These are phyloP conservation scores for Entelurus aequoreus DNA, from an alignment of 2,113 vertebrate genomes.

Conservation along the genomic window DNA sequence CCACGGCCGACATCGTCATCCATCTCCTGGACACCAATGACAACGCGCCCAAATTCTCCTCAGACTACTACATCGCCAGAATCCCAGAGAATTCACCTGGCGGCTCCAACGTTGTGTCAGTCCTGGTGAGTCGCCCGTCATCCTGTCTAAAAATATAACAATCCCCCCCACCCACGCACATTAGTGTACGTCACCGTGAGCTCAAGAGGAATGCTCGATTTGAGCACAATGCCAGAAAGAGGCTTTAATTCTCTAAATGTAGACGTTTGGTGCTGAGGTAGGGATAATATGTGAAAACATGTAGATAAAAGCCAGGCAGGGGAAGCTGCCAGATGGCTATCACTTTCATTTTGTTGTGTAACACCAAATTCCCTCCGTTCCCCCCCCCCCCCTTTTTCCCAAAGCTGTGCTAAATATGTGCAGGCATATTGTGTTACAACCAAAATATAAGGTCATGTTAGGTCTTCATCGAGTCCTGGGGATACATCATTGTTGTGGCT, in stretches of 20 bases:
- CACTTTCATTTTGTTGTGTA: constrained; percentile 74
- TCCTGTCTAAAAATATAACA: constrained; percentile 46
- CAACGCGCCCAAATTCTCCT: constrained; percentile 88
- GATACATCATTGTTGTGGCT: neutral
- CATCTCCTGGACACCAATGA: constrained; percentile 90
- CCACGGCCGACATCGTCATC: constrained; percentile 86
- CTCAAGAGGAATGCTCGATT: constrained; percentile 48
- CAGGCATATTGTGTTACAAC: constrained; percentile 11
- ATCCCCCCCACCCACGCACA: constrained; percentile 13
- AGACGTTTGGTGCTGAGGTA: constrained; percentile 46
- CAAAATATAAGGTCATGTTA: constrained; percentile 16
- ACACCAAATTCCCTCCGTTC: constrained; percentile 56
- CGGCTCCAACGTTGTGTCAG: constrained; percentile 83
- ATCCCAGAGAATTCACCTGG: constrained; percentile 91
- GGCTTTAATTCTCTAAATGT: constrained; percentile 63
- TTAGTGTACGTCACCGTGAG: constrained; percentile 39
- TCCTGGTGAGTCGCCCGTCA: constrained; percentile 78
- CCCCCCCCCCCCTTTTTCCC: neutral
- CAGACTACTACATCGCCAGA: constrained; percentile 87
- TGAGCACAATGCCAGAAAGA: constrained; percentile 44
- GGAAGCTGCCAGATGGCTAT: constrained; percentile 74
- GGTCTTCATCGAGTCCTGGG: constrained; percentile 7
- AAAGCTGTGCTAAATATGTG: constrained; percentile 40
- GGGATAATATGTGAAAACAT: constrained; percentile 65
- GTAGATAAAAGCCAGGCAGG: constrained; percentile 63